A percentile compares a stretch with the other conserved stretches of the same genome.
phyloP scores from a whole-genome alignment of 2,113 vertebrate species.

The Vidua chalybeata region DNA sequence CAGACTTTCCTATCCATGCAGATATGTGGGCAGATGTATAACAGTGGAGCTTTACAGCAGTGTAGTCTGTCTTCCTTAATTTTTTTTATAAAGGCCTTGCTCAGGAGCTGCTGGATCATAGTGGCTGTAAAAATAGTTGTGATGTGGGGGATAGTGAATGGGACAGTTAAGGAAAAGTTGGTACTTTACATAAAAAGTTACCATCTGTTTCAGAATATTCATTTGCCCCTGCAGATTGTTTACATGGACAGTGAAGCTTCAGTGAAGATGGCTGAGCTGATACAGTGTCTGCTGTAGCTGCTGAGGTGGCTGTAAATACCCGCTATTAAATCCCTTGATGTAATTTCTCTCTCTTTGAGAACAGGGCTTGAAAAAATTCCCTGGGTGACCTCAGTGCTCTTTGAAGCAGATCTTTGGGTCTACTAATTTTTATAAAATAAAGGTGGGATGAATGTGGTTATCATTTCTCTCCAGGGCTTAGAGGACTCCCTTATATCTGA shows the following conservation, averaged over 20 bases:
- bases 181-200: not conserved
- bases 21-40: rapidly evolving
- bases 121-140: not conserved
- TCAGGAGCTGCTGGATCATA: not conserved
- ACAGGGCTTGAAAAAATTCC: not conserved
- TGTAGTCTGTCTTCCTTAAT: not conserved
- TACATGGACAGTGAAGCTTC: not conserved
- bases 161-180: not conserved
- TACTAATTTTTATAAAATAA: not conserved
- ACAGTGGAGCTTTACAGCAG: not conserved
- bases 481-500: not conserved
- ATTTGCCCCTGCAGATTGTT: not conserved
- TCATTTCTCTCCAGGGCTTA: not conserved
- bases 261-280: not conserved
- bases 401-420: not conserved
- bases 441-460: not conserved
- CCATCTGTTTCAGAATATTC: not conserved
- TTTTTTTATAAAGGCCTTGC: not conserved
- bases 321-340: not conserved
- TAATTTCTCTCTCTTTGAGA: not conserved
- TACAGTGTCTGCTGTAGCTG: not conserved
- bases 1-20: not conserved
- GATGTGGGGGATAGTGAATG: not conserved
- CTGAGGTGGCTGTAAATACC: not conserved
- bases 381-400: not conserved